Conservation (phyloP, 1,140 invertebrate species). For the Tetramorium simillimum region DNA sequence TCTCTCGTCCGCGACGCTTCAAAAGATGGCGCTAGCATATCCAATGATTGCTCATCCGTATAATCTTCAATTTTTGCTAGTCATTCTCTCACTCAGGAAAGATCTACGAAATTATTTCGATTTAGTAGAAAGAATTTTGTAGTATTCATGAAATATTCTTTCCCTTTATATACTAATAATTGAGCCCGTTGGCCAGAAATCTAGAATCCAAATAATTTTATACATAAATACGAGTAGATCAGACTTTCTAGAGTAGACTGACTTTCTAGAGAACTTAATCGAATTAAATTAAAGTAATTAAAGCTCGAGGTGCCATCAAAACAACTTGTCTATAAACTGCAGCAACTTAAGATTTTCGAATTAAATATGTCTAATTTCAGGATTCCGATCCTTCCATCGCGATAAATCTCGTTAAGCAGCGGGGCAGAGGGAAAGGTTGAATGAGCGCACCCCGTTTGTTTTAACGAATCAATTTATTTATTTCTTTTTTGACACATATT, state of each 20-base stretch:
- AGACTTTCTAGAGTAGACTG: too few relatives aligned
- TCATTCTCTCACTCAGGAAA: background rate
- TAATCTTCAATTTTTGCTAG: slow-evolving; percentile 12
- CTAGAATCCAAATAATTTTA: background rate
- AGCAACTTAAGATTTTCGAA: background rate
- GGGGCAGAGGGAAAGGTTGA: background rate
- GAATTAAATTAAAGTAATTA: background rate
- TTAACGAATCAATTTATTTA: slow-evolving; percentile 70
- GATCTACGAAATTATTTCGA: too few relatives aligned
- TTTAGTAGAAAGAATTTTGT: background rate
- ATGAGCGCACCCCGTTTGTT: slow-evolving; percentile 28
- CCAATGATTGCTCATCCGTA: background rate
- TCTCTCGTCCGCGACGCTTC: too few relatives aligned
- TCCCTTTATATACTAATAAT: background rate
- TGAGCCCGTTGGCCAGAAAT: too few relatives aligned
- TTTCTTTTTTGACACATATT: slow-evolving; percentile 57
- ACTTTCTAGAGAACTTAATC: background rate
- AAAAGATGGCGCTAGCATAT: background rate
- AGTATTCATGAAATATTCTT: background rate
- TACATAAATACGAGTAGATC: background rate
- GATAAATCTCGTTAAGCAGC: background rate
- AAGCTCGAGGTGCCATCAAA: background rate
- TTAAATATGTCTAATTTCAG: background rate
- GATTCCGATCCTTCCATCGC: background rate
- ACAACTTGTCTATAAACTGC: background rate